Conservation (phyloP, 2,113 vertebrate species). For the Alligator sinensis region DNA sequence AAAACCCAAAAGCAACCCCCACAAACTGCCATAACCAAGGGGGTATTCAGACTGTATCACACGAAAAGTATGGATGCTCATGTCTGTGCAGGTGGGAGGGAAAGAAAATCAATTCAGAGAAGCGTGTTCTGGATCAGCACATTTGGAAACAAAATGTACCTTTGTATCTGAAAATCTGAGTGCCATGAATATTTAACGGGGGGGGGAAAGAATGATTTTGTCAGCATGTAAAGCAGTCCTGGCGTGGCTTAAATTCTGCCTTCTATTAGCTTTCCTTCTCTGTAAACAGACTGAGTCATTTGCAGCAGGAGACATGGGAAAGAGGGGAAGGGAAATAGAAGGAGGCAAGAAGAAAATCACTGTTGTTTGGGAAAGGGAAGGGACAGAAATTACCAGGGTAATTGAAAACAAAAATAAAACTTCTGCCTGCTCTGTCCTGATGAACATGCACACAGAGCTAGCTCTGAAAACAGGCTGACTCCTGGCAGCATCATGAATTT, state of each 20-base stretch:
- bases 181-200: conserved; percentile 83
- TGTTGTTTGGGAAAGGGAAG: not conserved
- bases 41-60: conserved; percentile 31
- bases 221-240: conserved; percentile 79
- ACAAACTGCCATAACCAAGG: not conserved
- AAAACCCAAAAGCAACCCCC: conserved; percentile 56
- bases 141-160: conserved; percentile 83
- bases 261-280: conserved; percentile 80
- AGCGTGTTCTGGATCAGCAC: conserved; percentile 71
- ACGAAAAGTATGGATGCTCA: not conserved
- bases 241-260: conserved; percentile 78
- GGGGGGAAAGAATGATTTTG: conserved; percentile 81
- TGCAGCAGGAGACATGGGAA: conserved; percentile 63
- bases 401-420: not conserved
- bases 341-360: not conserved
- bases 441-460: not conserved
- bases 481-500: not conserved
- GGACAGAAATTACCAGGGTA: not conserved
- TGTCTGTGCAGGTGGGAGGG: not conserved
- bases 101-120: conserved; percentile 58
- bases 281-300: conserved; percentile 81
- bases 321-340: conserved; percentile 29
- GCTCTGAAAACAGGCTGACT: not conserved
- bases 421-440: not conserved
- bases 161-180: conserved; percentile 81